Base-by-base conservation (phyloP, 2,113 vertebrate genomes). In the Centropristis striata region DNA sequence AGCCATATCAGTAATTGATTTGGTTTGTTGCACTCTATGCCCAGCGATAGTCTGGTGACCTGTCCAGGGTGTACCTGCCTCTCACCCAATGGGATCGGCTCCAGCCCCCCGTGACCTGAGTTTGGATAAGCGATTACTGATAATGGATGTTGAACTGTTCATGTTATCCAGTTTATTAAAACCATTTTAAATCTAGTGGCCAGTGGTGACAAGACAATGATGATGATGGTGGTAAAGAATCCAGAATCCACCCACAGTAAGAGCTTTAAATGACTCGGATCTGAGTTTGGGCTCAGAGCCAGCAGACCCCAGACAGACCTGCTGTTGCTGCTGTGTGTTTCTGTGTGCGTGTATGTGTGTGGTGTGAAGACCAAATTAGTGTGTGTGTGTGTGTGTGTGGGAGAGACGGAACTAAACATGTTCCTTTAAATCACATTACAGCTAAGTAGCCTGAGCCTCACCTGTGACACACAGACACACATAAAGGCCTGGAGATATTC, bases 341-440 rank as follows among this genome's bases (percentile, higher is more conserved):
- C 4, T 67, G 37, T 67, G 53, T 59, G 13, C 55, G 27, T 11
- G 36, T 25, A 15, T 50, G 55, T 44, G 18, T 8, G 61, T 41
- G 68, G 21, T 25, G 23, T 14, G 41, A 18, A 16, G 21, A 49
- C 39, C 47, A 37, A 57, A 32, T 32, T 32, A 32, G 57, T 55
- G 23, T 13, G 32, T 47, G 21, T 8, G 55, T 41, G 64, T n/a
- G 41, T 49, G n/a, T 21, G 42, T 28, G 59, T 27, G 44, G 15
- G 32, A 11, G 41, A 55, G 23, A 37, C 11, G 3, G n/a, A 70
- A 46, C 58, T 58, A 65, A 70, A 81, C 36, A 9, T 28, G 39
- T 49, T 65, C 41, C 51, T 57, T 60, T 63, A 58, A 68, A 74
- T 77, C 63, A 74, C 41, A 66, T 71, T 71, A 61, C 28, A 77